Evolutionary conservation across 2,797 vertebrate genomes (phyloP).

Genomic region (Miichthys miiuy): DNA sequence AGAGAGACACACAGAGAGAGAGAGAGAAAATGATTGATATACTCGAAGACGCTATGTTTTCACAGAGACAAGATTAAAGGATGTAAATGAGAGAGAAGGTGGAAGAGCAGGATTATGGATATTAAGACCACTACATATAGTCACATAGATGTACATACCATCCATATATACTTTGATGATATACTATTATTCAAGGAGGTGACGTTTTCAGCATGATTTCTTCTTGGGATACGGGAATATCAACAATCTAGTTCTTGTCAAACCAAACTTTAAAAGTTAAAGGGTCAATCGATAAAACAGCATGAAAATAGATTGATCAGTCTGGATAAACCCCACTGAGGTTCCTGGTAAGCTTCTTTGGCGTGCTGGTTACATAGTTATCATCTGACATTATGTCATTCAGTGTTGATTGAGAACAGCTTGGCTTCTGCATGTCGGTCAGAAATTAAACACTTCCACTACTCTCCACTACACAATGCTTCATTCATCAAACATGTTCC

Average conservation of each 20-base stretch:
- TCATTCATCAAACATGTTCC: too few species aligned
- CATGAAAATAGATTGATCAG: neutral
- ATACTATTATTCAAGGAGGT: neutral
- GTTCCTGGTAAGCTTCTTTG: too few species aligned
- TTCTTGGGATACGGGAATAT: neutral
- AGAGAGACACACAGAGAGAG: neutral
- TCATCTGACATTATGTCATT: neutral
- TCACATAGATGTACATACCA: neutral
- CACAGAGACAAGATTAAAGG: neutral
- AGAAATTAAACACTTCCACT: neutral
- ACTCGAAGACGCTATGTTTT: slow-evolving; percentile 2
- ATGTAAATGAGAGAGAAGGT: neutral
- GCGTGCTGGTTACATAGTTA: too few species aligned
- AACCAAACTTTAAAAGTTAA: neutral
- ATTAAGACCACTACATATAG: neutral
- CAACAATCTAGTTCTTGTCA: neutral
- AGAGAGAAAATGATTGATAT: slow-evolving; percentile 14
- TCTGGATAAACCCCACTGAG: neutral
- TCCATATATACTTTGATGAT: neutral
- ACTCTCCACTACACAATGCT: too few species aligned
- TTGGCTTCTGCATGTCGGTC: neutral
- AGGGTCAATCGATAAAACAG: neutral
- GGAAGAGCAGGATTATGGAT: neutral
- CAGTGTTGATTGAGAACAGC: neutral
- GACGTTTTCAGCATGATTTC: neutral